Conservation (phyloP, 2,797 vertebrate species). For the Morus bassanus region DNA sequence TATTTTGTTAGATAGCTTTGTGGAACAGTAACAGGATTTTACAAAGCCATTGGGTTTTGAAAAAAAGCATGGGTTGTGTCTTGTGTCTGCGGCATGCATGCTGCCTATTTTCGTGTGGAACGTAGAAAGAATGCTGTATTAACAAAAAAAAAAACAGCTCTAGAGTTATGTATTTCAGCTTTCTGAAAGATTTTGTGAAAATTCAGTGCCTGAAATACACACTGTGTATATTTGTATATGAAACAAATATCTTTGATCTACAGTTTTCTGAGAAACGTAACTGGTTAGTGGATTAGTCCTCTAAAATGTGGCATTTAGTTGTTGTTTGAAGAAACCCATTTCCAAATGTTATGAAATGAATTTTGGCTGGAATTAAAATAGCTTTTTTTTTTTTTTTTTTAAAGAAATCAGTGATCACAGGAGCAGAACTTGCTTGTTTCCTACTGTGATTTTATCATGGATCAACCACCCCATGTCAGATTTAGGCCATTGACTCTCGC, state of each 20-base stretch:
- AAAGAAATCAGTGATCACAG: neutral
- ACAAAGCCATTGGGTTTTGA: neutral
- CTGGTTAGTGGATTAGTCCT: neutral
- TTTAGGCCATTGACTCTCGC: constrained; percentile 14
- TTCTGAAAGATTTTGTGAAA: constrained; percentile 48
- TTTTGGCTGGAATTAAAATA: constrained; percentile 47
- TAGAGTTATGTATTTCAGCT: constrained; percentile 36
- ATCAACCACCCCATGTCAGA: constrained; percentile 14
- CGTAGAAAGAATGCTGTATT: constrained; percentile 40
- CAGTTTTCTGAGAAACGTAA: constrained; percentile 3
- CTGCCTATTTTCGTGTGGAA: constrained; percentile 35
- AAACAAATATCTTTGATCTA: constrained; percentile 36
- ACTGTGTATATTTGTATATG: neutral
- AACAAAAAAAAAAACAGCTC: constrained; percentile 22
- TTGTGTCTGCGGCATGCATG: neutral
- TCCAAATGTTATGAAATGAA: constrained; percentile 47
- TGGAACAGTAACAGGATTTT: constrained; percentile 1
- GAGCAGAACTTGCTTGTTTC: constrained; percentile 47
- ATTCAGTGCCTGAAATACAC: constrained; percentile 9
- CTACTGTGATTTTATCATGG: constrained; percentile 33
- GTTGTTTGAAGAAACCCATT: constrained; percentile 9
- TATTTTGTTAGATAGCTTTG: neutral
- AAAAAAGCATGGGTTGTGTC: neutral
- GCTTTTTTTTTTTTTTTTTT: neutral
- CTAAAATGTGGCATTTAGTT: neutral